Evolutionary conservation across 1,140 invertebrate species (phyloP), one percentile per base, ranked within the genome.

Genomic region (Stegodyphus mimosarum): DNA sequence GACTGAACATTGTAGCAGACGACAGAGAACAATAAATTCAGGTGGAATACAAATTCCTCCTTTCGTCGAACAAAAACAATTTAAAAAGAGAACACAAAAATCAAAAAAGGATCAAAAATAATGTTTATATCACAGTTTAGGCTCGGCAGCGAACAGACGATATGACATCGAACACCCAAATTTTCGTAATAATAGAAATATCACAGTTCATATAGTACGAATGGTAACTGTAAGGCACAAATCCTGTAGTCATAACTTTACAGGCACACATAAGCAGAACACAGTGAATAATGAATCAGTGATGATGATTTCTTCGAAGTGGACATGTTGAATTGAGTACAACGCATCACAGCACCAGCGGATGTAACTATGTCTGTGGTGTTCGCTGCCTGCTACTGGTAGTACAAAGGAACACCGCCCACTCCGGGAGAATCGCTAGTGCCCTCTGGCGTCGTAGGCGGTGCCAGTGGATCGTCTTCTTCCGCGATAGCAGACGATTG

Each of bases 361-460:
- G 33, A 1, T 33, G 33, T 33, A 33, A 33, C 33, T 33, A 3
- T 3, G 3, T 33, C 33, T 3, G 33, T 33, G 33, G 33, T 33
- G 33, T 33, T 33, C 33, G 17, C 64, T 18, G 64, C 64, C 17
- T 7, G 64, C 64, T 67, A 67, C 64, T 67, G 64, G 17, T 67
- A 74, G 50, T 84, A 84, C 81, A 84, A 84, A 84, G 73, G 81
- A 84, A 84, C 80, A 75, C 81, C 81, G 81, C 81, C 81, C 73
- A 84, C 81, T 75, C 70, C 73, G 17, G 70, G 18, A 51, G 73
- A 49, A 64, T 33, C 75, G 53, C 81, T 84, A 33, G 81, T 84
- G 81, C 81, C 81, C 81, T 84, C 81, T 84, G 81, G 81, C 81
- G 81, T 51, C 81, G 81, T 84, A 84, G 81, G 81, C 81, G 81